phyloP scores from a whole-genome alignment of 2,797 vertebrate genomes.

The Muraenolepis orangiensis region DNA sequence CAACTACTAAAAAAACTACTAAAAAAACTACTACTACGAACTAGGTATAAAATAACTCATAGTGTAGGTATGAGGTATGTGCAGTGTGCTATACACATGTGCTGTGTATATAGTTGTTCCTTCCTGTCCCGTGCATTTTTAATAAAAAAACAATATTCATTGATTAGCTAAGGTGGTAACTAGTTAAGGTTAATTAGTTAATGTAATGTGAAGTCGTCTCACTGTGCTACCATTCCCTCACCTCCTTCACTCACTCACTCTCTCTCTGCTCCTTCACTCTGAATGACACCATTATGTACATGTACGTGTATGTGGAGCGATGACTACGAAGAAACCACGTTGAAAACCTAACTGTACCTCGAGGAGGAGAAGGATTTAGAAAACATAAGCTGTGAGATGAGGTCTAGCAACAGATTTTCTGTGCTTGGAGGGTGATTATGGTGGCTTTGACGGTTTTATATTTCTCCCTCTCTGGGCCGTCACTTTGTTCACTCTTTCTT shows the following conservation, averaged over 20 bases:
- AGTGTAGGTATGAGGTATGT: no score
- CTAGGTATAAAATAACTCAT: no score
- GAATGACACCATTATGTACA: constrained; percentile 48
- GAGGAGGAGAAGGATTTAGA: constrained; percentile 30
- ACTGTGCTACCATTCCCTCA: neutral
- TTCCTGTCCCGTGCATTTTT: neutral
- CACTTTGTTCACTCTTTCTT: constrained; percentile 15
- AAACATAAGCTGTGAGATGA: constrained; percentile 35
- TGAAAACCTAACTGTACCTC: no score
- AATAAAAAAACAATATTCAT: neutral
- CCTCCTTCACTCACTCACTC: no score
- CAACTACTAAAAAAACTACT: no score
- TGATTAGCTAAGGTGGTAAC: neutral
- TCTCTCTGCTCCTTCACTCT: constrained; percentile 34
- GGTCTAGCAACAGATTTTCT: constrained; percentile 28
- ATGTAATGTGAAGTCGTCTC: neutral
- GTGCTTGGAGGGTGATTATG: constrained; percentile 26
- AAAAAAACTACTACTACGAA: no score
- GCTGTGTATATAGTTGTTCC: neutral
- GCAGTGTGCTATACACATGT: no score
- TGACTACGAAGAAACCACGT: no score
- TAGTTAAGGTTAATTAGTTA: no score
- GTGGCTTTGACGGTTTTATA: constrained; percentile 3
- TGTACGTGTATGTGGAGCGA: no score
- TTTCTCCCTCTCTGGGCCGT: neutral